Evolutionary conservation across 2,888 invertebrate species (phyloP).

Genomic region (Eulithis prunata): DNA sequence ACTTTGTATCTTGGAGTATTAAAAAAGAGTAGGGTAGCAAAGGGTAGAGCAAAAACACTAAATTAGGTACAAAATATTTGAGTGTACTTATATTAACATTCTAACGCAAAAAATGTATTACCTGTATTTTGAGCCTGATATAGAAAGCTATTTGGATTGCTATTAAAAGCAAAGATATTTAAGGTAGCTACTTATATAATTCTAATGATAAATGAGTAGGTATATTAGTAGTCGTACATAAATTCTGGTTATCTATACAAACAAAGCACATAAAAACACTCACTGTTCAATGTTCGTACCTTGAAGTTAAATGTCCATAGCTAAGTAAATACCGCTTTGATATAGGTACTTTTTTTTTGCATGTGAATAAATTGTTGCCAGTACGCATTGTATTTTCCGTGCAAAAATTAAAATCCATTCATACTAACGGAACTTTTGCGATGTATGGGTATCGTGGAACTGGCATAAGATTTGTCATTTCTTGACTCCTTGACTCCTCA

Average conservation of each 20-base stretch:
- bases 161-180: too few species aligned
- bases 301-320: background rate
- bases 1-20: slow-evolving; percentile 56
- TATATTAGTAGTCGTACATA: too few species aligned
- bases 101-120: too few species aligned
- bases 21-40: background rate
- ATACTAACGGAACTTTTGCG: slow-evolving; percentile 32
- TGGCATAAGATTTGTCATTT: slow-evolving; percentile 37
- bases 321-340: background rate
- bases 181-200: too few species aligned
- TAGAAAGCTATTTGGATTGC: too few species aligned
- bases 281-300: slow-evolving; percentile 8
- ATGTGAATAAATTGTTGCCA: slow-evolving; percentile 36
- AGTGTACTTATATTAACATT: too few species aligned
- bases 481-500: slow-evolving; percentile 25
- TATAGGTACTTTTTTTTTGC: slow-evolving; percentile 24
- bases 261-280: too few species aligned
- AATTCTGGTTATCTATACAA: too few species aligned
- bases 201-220: too few species aligned
- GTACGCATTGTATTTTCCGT: slow-evolving; percentile 36
- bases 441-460: slow-evolving; percentile 9
- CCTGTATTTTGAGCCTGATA: too few species aligned
- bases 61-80: too few species aligned
- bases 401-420: slow-evolving; percentile 39
- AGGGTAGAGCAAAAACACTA: too few species aligned